Evolutionary conservation across 2,888 invertebrate genomes (phyloP).

Genomic region (Drosophila macrothrix): DNA sequence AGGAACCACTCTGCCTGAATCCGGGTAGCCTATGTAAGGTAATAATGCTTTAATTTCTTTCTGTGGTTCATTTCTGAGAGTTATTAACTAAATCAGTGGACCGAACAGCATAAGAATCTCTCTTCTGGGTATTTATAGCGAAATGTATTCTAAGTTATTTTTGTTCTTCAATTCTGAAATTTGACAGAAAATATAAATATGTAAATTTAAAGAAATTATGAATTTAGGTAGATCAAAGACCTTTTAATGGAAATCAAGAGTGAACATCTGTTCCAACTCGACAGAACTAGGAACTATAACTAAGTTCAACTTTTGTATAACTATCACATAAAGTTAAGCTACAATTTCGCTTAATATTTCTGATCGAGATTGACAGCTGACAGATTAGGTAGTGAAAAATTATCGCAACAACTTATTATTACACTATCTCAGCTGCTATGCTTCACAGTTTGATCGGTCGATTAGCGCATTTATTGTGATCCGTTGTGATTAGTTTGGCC

Average conservation of each 20-base stretch:
- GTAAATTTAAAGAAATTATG: neutral
- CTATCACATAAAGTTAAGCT: neutral
- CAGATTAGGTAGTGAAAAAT: neutral
- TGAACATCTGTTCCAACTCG: neutral
- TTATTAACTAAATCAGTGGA: neutral
- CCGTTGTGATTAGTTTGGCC: conserved; percentile 30
- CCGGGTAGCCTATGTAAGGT: neutral
- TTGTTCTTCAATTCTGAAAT: neutral
- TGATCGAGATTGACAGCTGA: neutral
- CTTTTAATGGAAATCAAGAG: neutral
- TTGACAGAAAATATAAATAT: neutral
- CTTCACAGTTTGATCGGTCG: conserved; percentile 1
- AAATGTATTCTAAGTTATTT: neutral
- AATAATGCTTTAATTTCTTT: neutral
- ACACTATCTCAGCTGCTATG: neutral
- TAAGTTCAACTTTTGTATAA: neutral
- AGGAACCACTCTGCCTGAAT: neutral
- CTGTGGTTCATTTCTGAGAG: neutral
- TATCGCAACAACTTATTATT: neutral
- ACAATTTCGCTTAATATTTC: neutral
- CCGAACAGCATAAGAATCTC: neutral
- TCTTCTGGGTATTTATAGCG: neutral
- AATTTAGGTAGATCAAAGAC: neutral
- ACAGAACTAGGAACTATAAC: neutral
- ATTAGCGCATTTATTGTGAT: conserved; percentile 46